phyloP scores from a whole-genome alignment of 2,113 vertebrate genomes.

The Mustelus asterias region DNA sequence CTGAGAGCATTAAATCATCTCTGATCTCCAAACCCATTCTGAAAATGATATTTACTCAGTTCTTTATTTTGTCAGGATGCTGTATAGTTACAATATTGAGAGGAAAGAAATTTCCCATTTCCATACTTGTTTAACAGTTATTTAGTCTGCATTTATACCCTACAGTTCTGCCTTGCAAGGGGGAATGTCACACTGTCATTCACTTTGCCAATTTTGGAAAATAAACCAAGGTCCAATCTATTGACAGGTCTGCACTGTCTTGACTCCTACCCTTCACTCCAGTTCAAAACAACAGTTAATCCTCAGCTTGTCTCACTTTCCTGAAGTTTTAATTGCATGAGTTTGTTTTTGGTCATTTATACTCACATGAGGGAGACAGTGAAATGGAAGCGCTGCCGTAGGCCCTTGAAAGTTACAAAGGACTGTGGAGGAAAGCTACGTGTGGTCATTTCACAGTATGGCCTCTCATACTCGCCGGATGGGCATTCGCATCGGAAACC shows the following conservation, averaged over 20 bases:
- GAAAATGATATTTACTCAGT: neutral
- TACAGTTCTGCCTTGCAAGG: neutral
- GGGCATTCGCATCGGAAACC: constrained; percentile 70
- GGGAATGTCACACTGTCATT: neutral
- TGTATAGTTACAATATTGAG: neutral
- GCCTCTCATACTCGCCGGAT: constrained; percentile 56
- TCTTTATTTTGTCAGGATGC: neutral
- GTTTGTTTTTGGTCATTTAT: neutral
- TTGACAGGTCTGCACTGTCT: neutral
- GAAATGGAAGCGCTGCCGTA: constrained; percentile 70
- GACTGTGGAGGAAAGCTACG: constrained; percentile 65
- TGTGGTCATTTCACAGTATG: constrained; percentile 66
- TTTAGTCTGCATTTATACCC: neutral
- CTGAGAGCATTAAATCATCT: neutral
- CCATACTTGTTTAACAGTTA: neutral
- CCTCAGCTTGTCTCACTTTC: neutral
- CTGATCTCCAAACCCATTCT: neutral
- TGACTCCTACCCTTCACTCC: neutral
- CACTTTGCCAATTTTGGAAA: neutral
- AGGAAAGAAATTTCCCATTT: neutral
- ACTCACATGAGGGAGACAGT: constrained; percentile 65
- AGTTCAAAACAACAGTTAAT: neutral
- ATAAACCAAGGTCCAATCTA: neutral
- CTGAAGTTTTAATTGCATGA: neutral
- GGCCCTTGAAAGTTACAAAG: constrained; percentile 70